phyloP scores from a whole-genome alignment of 2,113 vertebrate species.

The Bubo blakistoni region DNA sequence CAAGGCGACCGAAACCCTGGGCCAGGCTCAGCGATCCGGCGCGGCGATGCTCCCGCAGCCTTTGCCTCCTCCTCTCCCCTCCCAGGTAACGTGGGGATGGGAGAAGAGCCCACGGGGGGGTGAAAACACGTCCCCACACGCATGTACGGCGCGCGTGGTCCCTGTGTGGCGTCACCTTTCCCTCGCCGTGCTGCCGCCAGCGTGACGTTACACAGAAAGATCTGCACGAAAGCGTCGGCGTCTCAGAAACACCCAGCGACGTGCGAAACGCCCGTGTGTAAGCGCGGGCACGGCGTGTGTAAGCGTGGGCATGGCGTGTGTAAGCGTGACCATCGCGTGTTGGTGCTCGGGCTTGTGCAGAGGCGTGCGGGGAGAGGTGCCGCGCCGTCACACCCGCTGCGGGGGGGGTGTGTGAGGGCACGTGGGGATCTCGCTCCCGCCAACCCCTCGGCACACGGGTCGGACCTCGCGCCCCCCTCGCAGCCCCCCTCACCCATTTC shows the following conservation, averaged over 20 bases:
- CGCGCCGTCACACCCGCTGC: too few relatives aligned
- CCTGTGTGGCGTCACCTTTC: background rate
- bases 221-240: fast-evolving
- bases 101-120: background rate
- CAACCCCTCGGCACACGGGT: fast-evolving
- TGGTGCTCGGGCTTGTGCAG: background rate
- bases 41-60: background rate
- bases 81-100: background rate
- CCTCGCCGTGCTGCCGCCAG: background rate
- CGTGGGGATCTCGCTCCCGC: too few relatives aligned
- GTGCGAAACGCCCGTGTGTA: too few relatives aligned
- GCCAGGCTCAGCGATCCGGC: background rate
- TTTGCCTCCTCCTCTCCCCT: background rate
- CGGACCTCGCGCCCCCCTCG: too few relatives aligned
- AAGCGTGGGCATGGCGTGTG: background rate
- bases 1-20: background rate
- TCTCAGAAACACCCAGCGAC: background rate
- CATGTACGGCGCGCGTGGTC: too few relatives aligned
- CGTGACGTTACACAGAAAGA: background rate
- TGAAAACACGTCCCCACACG: background rate
- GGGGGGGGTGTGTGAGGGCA: background rate
- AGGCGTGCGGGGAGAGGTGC: background rate
- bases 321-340: too few relatives aligned
- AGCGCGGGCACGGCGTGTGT: too few relatives aligned
- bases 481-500: too few relatives aligned